Evolutionary conservation across 2,888 invertebrate genomes (phyloP).

Genomic region (Folsomia candida): DNA sequence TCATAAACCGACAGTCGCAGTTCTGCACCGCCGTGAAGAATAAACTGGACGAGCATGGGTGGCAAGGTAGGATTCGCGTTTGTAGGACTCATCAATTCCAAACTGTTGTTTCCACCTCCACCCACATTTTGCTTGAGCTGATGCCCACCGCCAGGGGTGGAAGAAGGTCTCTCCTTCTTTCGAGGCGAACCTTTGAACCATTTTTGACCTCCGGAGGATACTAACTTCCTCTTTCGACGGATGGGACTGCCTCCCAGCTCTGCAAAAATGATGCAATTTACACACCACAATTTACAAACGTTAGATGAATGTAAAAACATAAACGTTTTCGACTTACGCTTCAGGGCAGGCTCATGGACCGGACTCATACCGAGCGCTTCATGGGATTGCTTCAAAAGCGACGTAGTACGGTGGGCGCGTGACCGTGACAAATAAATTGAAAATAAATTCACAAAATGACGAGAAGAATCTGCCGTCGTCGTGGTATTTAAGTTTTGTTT

Average conservation of each 20-base stretch:
- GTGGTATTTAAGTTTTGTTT: too few species aligned
- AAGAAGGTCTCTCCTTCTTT: not conserved
- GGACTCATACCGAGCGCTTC: not conserved
- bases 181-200: conserved; percentile 16
- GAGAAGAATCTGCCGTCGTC: too few species aligned
- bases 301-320: too few species aligned
- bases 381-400: not conserved
- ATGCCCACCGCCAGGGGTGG: not conserved
- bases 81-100: not conserved
- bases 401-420: too few species aligned
- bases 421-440: too few species aligned
- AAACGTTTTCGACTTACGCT: too few species aligned
- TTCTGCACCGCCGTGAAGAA: not conserved
- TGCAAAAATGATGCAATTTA: not conserved
- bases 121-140: not conserved
- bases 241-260: not conserved
- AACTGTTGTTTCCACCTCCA: not conserved
- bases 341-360: not conserved
- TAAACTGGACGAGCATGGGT: not conserved
- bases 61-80: not conserved
- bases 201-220: conserved; percentile 14
- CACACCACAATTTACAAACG: too few species aligned
- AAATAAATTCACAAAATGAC: too few species aligned
- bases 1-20: not conserved
- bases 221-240: conserved; percentile 8